Evolutionary conservation across 2,113 vertebrate species (phyloP).

Genomic region (Hyperoodon ampullatus): DNA sequence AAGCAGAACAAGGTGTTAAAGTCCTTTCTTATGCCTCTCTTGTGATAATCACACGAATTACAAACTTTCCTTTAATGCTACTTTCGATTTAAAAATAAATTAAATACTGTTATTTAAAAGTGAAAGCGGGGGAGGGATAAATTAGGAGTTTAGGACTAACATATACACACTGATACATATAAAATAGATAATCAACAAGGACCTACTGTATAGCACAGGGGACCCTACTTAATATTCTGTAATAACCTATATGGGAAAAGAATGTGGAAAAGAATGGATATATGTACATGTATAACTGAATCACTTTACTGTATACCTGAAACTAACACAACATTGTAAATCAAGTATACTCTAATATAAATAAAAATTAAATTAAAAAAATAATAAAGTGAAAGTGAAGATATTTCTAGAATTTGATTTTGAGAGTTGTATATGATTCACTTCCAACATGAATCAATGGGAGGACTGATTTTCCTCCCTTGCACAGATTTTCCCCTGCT

Average conservation of each 20-base stretch:
- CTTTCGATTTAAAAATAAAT: not conserved
- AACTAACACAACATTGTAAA: accelerated
- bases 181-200: not conserved
- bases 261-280: not conserved
- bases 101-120: not conserved
- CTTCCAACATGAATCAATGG: not conserved
- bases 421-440: not conserved
- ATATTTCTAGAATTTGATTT: not conserved
- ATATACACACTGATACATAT: not conserved
- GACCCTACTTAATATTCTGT: no score
- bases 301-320: not conserved
- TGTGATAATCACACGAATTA: no score
- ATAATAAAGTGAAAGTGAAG: not conserved
- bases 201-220: not conserved
- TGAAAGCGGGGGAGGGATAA: not conserved
- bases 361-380: not conserved
- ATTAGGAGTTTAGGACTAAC: not conserved
- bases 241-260: not conserved
- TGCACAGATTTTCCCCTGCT: accelerated
- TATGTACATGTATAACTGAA: accelerated
- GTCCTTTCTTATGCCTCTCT: no score
- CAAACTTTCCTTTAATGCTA: not conserved
- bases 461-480: not conserved
- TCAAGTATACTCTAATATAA: not conserved
- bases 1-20: accelerated